Percentiles rank a stretch among this genome's conserved stretches.
Evolutionary conservation across 2,113 vertebrate genomes (phyloP).

Genomic region (Actenoides hombroni): DNA sequence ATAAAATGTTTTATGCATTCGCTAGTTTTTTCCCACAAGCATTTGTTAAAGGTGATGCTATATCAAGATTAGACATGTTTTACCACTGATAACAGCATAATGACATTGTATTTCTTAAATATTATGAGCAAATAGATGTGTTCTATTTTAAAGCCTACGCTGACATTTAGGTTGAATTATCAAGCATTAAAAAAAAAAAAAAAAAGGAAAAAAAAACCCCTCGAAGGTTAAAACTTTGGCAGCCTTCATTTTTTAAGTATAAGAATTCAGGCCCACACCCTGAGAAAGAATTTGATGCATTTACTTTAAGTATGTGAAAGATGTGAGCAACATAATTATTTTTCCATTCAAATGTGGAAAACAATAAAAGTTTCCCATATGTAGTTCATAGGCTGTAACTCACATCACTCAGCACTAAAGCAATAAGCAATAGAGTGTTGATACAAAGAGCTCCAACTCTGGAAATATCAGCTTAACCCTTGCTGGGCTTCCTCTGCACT

Average conservation of each 20-base stretch:
- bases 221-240: conserved; percentile 62
- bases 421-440: conserved; percentile 59
- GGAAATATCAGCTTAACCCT: conserved; percentile 70
- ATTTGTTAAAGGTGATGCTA: conserved; percentile 74
- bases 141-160: conserved; percentile 65
- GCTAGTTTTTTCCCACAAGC: conserved; percentile 59
- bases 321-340: conserved; percentile 70
- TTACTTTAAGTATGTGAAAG: conserved; percentile 66
- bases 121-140: conserved; percentile 65
- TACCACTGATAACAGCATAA: conserved; percentile 69
- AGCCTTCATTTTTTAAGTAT: conserved; percentile 51
- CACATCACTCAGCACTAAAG: conserved; percentile 59
- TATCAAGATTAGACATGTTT: conserved; percentile 76
- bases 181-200: conserved; percentile 49
- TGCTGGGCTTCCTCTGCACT: conserved; percentile 31
- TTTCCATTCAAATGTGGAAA: conserved; percentile 73
- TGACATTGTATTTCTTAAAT: conserved; percentile 73
- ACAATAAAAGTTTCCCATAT: conserved; percentile 72
- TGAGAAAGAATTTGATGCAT: conserved; percentile 73
- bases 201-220: not conserved
- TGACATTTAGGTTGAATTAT: conserved; percentile 70
- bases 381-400: conserved; percentile 63
- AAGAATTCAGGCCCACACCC: conserved; percentile 58
- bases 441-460: conserved; percentile 62
- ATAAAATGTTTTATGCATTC: conserved; percentile 79